Evolutionary conservation across 2,797 vertebrate genomes (phyloP).

Genomic region (Sphenodon punctatus): DNA sequence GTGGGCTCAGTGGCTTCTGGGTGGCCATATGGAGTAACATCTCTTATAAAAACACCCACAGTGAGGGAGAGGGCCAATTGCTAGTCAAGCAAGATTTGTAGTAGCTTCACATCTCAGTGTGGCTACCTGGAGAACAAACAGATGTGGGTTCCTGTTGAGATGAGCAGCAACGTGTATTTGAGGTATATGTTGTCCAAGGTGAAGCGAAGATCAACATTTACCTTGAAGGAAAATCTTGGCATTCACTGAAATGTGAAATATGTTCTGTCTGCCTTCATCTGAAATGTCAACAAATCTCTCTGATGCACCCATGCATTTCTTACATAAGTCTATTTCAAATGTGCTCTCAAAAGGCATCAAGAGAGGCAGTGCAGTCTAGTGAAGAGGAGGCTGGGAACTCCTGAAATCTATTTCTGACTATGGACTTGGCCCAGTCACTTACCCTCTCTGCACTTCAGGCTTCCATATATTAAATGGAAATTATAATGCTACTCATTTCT

Average conservation of each 20-base stretch:
- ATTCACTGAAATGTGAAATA: constrained; percentile 22
- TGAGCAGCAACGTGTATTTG: neutral
- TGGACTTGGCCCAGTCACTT: neutral
- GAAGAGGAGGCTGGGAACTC: neutral
- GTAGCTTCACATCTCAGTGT: neutral
- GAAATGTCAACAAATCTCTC: constrained; percentile 1
- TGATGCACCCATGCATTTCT: constrained; percentile 7
- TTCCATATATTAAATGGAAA: neutral
- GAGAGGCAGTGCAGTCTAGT: neutral
- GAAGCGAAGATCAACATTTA: constrained; percentile 30
- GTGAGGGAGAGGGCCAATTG: neutral
- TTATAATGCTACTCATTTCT: accelerated
- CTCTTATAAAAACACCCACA: too few species aligned
- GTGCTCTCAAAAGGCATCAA: neutral
- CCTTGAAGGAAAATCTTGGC: constrained; percentile 20
- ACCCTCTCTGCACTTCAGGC: neutral
- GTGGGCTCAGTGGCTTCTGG: too few species aligned
- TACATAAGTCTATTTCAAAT: neutral
- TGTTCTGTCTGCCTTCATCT: neutral
- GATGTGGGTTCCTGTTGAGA: neutral
- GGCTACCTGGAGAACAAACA: neutral
- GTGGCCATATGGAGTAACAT: too few species aligned
- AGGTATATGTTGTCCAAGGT: constrained; percentile 32
- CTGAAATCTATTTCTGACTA: neutral
- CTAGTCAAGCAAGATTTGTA: neutral